phyloP scores from a whole-genome alignment of 2,113 vertebrate species.

The Motacilla tschutschensis region DNA sequence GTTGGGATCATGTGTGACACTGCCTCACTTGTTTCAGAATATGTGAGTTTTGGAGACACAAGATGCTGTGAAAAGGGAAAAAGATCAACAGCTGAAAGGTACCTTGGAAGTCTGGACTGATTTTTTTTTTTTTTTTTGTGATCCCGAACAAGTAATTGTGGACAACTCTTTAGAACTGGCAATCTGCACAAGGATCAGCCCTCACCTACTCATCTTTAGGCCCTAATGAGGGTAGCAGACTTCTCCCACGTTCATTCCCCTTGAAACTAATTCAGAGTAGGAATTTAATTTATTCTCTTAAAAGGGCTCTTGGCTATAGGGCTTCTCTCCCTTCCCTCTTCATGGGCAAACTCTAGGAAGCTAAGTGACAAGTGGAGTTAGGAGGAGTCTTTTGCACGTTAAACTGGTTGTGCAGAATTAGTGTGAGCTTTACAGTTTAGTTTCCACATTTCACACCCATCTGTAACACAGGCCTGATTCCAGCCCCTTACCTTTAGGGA shows the following conservation, averaged over 20 bases:
- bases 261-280: not conserved
- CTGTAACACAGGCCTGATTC: not conserved
- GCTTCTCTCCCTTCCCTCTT: not conserved
- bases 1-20: not conserved
- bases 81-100: not conserved
- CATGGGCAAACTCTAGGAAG: not conserved
- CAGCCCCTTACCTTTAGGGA: not conserved
- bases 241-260: not conserved
- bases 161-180: not conserved
- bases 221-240: not conserved
- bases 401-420: not conserved
- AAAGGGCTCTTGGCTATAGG: slow-evolving; percentile 12
- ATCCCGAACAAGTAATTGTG: not conserved
- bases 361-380: not conserved
- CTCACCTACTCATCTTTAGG: not conserved
- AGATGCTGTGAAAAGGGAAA: not conserved
- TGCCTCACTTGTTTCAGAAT: not conserved
- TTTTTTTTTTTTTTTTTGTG: not conserved
- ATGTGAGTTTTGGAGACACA: not conserved
- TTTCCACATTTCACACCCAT: not conserved
- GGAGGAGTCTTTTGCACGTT: not conserved
- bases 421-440: not conserved
- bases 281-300: slow-evolving; percentile 20
- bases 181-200: not conserved
- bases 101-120: not conserved